Evolutionary conservation across 2,797 vertebrate species (phyloP), one percentile per base, ranked within the genome.

Genomic region (Ataeniobius toweri): DNA sequence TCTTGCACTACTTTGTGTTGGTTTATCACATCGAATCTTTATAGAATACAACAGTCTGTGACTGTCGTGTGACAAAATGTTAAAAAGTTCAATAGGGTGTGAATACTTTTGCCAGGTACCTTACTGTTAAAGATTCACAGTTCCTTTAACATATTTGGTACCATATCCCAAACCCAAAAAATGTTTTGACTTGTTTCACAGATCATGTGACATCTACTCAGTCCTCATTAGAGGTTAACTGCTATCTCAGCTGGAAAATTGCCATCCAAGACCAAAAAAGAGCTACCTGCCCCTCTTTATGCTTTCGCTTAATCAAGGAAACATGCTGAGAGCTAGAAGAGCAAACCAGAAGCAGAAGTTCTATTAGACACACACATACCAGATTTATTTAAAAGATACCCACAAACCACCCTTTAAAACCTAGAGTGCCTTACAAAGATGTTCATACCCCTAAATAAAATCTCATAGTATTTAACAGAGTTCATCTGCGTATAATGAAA

Each of bases 191-290:
- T 85, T 56, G 59, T 79, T 72, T 24, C 22, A 24, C 39, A 74
- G 73, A 76, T 76, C 73, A 68, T 59, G 65, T 75, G 74, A 79
- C 80, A 75, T 87, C 82, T 56, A 80, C 74, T 80, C 71, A 50
- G 63, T 73, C 59, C 55, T 28, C 36, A 70, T 55, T 83, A 82
- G 80, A 85, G 86, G 89, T 86, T 90, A 91, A 89, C 86, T 77
- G 83, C 74, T 76, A 75, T 81, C 85, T 88, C 85, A 81, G 86
- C 86, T 85, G 76, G 89, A 88, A 85, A 88, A 77, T 68, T 59
- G 77, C 75, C 13, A 75, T 78, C 44, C 44, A 50, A 46, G 70
- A 81, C 77, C 84, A 79, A 88, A 90, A 85, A 85, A 84, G 80
- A 77, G 74, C 72, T 67, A 56, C 58, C 78, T 76, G 80, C 88